Evolutionary conservation across 2,113 vertebrate species (phyloP), one percentile per base, ranked within the genome.

Genomic region (Hydrochoerus hydrochaeris): DNA sequence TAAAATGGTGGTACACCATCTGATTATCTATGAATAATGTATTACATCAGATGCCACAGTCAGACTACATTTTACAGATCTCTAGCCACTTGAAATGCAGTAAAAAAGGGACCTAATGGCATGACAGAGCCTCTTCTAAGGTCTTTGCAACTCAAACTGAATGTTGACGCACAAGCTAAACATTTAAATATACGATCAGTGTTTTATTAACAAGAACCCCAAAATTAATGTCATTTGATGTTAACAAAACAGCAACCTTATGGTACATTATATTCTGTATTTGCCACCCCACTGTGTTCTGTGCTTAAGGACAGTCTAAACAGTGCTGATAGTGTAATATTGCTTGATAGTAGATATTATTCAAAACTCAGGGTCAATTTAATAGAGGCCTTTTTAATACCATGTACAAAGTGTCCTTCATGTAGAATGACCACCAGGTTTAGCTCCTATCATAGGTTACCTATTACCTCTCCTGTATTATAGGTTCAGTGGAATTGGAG

Each of bases 191-290:
- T 30, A 69, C 63, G 95, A 86, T 32, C 28, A 22, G 5, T 85
- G 17, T 90, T 94, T 84, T 94, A 57, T 89, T 92, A 93, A 83
- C 38, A 95, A 91, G n/a, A 85, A 78, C 26, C 28, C 46, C 22
- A 92, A 58, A 52, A 93, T 83, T 81, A 85, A 82, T 91, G 83
- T 20, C 24, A 90, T 24, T 62, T 77, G 19, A 92, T 85, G 19
- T 52, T 93, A 82, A 65, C 54, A 75, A 95, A 95, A 30, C 54
- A 30, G 2, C 88, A 65, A 80, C 49, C 10, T 91, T 75, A 88
- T 0, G 52, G 32, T 73, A 16, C 6, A 13, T 86, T 97, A 57
- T 49, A 93, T 88, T 95, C 38, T 13, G 26, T 63, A 26, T 87
- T 87, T 84, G 57, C 2, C 6, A 63, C 5, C 9, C 26, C 30